Conservation (phyloP, 2,888 invertebrate genomes). For the Erebia epiphron region DNA sequence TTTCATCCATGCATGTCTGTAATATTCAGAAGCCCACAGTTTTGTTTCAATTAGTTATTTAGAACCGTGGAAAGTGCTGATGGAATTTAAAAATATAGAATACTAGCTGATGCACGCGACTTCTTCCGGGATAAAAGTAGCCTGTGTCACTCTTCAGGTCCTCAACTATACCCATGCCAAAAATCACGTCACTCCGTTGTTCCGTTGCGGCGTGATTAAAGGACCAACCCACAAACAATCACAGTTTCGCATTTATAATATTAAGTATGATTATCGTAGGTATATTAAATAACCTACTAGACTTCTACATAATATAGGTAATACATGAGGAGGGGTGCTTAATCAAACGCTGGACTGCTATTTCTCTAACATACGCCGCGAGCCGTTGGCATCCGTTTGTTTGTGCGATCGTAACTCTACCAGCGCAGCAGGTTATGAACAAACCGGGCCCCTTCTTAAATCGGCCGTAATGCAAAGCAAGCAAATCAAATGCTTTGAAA, state of each 20-base stretch:
- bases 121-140: too few relatives aligned
- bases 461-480: constrained; percentile 34
- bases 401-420: constrained; percentile 33
- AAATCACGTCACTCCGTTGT: too few relatives aligned
- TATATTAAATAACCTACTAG: neutral
- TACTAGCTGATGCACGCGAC: too few relatives aligned
- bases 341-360: constrained; percentile 32
- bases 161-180: too few relatives aligned
- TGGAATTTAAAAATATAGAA: too few relatives aligned
- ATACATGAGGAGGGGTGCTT: constrained; percentile 21
- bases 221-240: too few relatives aligned
- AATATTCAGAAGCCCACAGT: neutral
- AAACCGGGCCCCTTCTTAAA: constrained; percentile 34
- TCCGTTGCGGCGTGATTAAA: too few relatives aligned
- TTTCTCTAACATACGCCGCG: constrained; percentile 32
- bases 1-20: neutral
- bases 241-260: too few relatives aligned
- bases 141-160: too few relatives aligned
- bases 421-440: constrained; percentile 35
- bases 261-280: neutral
- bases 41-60: neutral
- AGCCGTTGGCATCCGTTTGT: constrained; percentile 32
- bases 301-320: neutral
- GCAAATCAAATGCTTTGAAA: too few relatives aligned
- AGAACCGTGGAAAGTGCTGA: neutral